Percentiles rank a stretch among this genome's conserved stretches.
Conservation (phyloP, 2,113 vertebrate genomes). For the Perca fluviatilis region DNA sequence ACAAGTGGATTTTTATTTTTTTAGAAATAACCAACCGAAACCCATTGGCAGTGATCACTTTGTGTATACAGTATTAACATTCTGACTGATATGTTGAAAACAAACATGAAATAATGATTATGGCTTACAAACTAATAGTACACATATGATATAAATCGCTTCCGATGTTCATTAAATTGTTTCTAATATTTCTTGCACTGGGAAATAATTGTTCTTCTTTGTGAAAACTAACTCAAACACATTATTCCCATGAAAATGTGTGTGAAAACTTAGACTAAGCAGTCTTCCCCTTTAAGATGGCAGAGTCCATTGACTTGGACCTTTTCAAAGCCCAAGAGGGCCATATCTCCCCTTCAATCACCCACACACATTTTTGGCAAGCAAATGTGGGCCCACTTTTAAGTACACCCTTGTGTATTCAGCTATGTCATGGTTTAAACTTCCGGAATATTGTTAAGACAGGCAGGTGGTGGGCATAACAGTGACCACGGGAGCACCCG, state of each 20-base stretch:
- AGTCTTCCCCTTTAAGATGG: slow-evolving; percentile 70
- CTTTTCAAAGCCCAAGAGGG: slow-evolving; percentile 74
- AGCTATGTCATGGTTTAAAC: slow-evolving; percentile 78
- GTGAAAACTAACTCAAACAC: slow-evolving; percentile 44
- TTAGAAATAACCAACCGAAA: neutral
- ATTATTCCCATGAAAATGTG: slow-evolving; percentile 53
- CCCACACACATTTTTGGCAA: slow-evolving; percentile 76
- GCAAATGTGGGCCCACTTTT: slow-evolving; percentile 77
- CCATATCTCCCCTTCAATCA: slow-evolving; percentile 79
- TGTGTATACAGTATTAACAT: neutral
- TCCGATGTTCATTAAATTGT: neutral
- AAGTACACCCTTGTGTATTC: slow-evolving; percentile 79
- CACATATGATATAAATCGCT: neutral
- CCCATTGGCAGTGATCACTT: neutral
- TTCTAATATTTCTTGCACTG: slow-evolving; percentile 22
- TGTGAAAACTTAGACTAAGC: slow-evolving; percentile 63
- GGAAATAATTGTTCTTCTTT: slow-evolving; percentile 31
- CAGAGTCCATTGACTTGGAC: slow-evolving; percentile 75
- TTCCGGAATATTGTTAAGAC: slow-evolving; percentile 79
- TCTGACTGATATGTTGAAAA: neutral
- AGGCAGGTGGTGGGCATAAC: slow-evolving; percentile 81
- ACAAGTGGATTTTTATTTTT: neutral
- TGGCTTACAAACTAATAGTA: neutral
- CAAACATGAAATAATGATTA: neutral
- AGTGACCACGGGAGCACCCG: slow-evolving; percentile 63